phyloP scores from a whole-genome alignment of 2,888 invertebrate genomes.

The Campoplex nolae region DNA sequence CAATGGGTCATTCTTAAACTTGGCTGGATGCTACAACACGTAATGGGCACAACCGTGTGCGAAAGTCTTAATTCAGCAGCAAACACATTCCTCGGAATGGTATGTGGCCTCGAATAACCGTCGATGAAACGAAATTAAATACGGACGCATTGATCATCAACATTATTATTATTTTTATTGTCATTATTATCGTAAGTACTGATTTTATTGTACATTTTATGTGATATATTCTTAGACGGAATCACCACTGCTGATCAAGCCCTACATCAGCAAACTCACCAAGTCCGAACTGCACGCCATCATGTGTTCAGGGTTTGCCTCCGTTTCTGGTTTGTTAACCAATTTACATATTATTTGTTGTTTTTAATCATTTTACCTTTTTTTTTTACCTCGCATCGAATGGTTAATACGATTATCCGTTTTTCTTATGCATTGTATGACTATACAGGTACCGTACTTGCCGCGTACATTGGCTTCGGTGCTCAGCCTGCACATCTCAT shows the following conservation, averaged over 20 bases:
- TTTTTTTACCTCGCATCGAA: not conserved
- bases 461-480: conserved; percentile 96
- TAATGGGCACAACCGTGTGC: conserved; percentile 95
- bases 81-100: conserved; percentile 97
- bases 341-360: conserved; percentile 32
- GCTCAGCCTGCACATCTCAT: conserved; percentile 95
- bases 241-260: conserved; percentile 94
- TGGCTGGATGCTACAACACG: conserved; percentile 90
- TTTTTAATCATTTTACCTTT: conserved; percentile 6
- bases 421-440: conserved; percentile 69
- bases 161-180: not conserved
- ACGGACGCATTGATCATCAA: not conserved
- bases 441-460: conserved; percentile 91
- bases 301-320: conserved; percentile 97
- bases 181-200: not conserved
- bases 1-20: conserved; percentile 93
- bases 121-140: conserved; percentile 19
- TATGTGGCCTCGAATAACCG: conserved; percentile 79
- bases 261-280: conserved; percentile 94
- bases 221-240: conserved; percentile 89
- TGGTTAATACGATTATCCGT: not conserved
- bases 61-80: conserved; percentile 97
- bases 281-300: conserved; percentile 96
- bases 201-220: not conserved
- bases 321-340: conserved; percentile 90